Base-by-base conservation (phyloP, 2,797 vertebrate genomes). In the Euphonia xanthogaster region DNA sequence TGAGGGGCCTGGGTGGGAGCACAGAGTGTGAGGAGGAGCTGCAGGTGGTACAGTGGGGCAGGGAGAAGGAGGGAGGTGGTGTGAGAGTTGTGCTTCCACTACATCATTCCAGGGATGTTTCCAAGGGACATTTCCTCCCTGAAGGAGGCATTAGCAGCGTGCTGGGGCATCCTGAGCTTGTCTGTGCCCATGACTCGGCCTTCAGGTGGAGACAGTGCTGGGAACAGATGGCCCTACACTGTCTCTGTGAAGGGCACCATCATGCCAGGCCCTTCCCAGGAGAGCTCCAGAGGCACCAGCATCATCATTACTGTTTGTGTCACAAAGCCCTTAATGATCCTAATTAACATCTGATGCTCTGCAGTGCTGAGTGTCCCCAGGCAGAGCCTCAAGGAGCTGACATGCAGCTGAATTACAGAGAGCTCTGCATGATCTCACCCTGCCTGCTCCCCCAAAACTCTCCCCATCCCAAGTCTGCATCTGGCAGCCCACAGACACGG, bases 11-110 rank as follows among this genome's bases (percentile, higher is more conserved):
- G 24, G 18, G 24, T 15, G 57, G 48, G 65, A 67, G 37, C 44
- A 42, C 5, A 0, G 4, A 51, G 31, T 0, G 0, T 2, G 8
- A 54, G 88, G 28, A 68, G 28, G 31, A 68, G 51, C 0, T 2
- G 70, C 5, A 15, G 35, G 55, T 16, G 40, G 48, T 13, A 19
- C 1, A 3, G 6, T 0, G 0, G 25, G 57, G 9, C 22, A 33
- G 23, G 31, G 48, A 60, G 33, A 2, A 33, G 44, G 61, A 72
- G 35, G 39, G 48, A 62, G 12, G 51, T 1, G 6, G 37, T 54
- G 35, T 28, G 18, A 88, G 51, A 83, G 66, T 21, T 88, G 77
- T 50, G 51, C 30, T 45, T n/a, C 39, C 21, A 6, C 19, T n/a
- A 1, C 61, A 40, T 37, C 3, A 2, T 45, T 35, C 58, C 0